These are phyloP conservation scores for Sprattus sprattus DNA, from an alignment of 2,113 vertebrate genomes.

Conservation along the genomic window DNA sequence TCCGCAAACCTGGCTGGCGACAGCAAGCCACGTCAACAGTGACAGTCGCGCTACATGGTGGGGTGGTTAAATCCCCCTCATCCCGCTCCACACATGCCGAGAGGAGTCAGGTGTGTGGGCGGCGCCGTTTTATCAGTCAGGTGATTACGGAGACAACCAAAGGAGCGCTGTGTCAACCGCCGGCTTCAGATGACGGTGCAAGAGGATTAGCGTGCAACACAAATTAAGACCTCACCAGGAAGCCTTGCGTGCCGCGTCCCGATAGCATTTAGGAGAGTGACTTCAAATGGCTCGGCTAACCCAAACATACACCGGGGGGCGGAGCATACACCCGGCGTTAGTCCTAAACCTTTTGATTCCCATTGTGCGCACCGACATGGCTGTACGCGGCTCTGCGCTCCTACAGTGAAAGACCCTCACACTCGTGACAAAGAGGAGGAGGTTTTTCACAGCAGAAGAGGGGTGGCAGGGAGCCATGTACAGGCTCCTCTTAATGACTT, in stretches of 20 bases:
- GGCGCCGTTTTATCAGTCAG: slow-evolving; percentile 56
- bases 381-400: not conserved
- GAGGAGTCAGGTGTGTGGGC: slow-evolving; percentile 21
- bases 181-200: slow-evolving; percentile 44
- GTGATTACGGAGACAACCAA: slow-evolving; percentile 54
- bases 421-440: not conserved
- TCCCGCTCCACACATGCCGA: not conserved
- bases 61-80: not conserved
- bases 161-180: slow-evolving; percentile 19
- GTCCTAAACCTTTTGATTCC: slow-evolving; percentile 36
- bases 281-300: slow-evolving; percentile 28
- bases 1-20: not conserved
- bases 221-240: slow-evolving; percentile 66
- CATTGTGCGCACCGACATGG: not conserved
- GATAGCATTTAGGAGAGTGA: slow-evolving; percentile 52
- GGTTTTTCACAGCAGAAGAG: not conserved
- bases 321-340: slow-evolving; percentile 57
- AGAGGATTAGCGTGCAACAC: slow-evolving; percentile 62
- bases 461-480: not conserved
- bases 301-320: slow-evolving; percentile 47
- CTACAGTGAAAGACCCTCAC: not conserved
- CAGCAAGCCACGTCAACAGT: not conserved
- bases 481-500: not conserved
- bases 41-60: not conserved
- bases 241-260: slow-evolving; percentile 52